A percentile compares a stretch with the other conserved stretches of the same genome.
Evolutionary conservation across 2,113 vertebrate species (phyloP).

Genomic region (Salvelinus sp.): DNA sequence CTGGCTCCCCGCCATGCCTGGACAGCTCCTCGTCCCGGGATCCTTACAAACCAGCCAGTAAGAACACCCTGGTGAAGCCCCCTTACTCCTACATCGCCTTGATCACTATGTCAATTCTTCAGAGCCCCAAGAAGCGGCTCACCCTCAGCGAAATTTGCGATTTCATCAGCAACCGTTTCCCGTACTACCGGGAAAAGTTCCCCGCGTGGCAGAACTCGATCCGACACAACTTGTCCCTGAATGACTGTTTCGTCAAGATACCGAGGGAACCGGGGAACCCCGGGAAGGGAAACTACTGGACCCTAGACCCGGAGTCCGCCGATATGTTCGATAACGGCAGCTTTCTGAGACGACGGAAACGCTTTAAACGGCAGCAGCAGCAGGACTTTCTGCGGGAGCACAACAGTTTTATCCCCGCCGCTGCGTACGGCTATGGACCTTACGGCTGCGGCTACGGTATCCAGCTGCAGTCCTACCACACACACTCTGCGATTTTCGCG

Average conservation of each 20-base stretch:
- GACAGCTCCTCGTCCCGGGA: slow-evolving; percentile 69
- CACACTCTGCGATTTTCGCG: slow-evolving; percentile 84
- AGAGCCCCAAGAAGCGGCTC: slow-evolving; percentile 90
- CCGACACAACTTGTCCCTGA: slow-evolving; percentile 83
- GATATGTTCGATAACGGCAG: slow-evolving; percentile 94
- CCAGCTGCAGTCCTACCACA: slow-evolving; percentile 87
- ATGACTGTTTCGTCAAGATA: slow-evolving; percentile 86
- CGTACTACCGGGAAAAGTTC: slow-evolving; percentile 86
- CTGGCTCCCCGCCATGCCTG: slow-evolving; percentile 68
- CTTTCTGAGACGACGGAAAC: slow-evolving; percentile 87
- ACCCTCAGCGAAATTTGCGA: slow-evolving; percentile 90
- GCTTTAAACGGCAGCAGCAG: slow-evolving; percentile 89
- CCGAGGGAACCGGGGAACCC: slow-evolving; percentile 88
- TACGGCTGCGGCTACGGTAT: slow-evolving; percentile 88
- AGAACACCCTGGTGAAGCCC: slow-evolving; percentile 88
- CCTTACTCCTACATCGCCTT: slow-evolving; percentile 94
- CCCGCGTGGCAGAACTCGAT: slow-evolving; percentile 88
- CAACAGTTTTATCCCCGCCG: slow-evolving; percentile 72
- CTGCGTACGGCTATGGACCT: slow-evolving; percentile 82
- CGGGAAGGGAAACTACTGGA: slow-evolving; percentile 92
- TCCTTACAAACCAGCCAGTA: slow-evolving; percentile 74
- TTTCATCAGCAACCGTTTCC: slow-evolving; percentile 85
- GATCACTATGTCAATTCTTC: slow-evolving; percentile 93
- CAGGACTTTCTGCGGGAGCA: slow-evolving; percentile 81
- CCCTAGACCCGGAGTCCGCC: slow-evolving; percentile 87